Evolutionary conservation across 2,888 invertebrate genomes (phyloP).

Genomic region (Onthophagus sagittarius): DNA sequence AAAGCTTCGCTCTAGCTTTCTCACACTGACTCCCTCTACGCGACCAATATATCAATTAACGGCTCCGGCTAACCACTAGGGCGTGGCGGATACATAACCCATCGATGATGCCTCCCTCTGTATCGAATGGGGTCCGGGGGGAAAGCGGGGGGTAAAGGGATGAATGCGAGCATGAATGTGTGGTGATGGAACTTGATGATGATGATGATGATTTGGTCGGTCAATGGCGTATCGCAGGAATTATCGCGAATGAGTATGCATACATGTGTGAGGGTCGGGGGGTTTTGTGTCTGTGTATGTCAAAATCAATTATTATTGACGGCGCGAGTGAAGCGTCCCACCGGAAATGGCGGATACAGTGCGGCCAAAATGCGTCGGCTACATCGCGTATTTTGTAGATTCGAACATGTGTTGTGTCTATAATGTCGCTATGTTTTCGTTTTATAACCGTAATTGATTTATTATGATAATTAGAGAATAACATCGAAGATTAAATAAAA

Average conservation of each 20-base stretch:
- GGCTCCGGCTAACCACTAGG: constrained; percentile 44
- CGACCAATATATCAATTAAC: constrained; percentile 48
- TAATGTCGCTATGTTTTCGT: no score
- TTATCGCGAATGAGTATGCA: no score
- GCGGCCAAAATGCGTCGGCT: background rate
- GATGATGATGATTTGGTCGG: background rate
- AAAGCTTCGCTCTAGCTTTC: constrained; percentile 1
- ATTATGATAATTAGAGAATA: no score
- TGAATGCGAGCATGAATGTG: background rate
- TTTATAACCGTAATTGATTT: no score
- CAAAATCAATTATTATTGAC: constrained; percentile 26
- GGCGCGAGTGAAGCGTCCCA: background rate
- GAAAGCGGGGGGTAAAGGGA: background rate
- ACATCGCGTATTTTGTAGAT: no score
- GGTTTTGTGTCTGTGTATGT: constrained; percentile 8
- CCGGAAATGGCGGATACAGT: constrained; percentile 1
- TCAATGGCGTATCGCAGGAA: no score
- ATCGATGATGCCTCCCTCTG: constrained; percentile 3
- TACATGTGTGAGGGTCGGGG: background rate
- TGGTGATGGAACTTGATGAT: background rate
- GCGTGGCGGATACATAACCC: constrained; percentile 38
- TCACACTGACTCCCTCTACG: constrained; percentile 25
- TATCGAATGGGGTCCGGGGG: background rate
- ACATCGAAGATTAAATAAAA: no score
- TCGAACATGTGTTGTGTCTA: no score